Base-by-base conservation (phyloP, 2,113 vertebrate genomes). In the Condylura cristata region DNA sequence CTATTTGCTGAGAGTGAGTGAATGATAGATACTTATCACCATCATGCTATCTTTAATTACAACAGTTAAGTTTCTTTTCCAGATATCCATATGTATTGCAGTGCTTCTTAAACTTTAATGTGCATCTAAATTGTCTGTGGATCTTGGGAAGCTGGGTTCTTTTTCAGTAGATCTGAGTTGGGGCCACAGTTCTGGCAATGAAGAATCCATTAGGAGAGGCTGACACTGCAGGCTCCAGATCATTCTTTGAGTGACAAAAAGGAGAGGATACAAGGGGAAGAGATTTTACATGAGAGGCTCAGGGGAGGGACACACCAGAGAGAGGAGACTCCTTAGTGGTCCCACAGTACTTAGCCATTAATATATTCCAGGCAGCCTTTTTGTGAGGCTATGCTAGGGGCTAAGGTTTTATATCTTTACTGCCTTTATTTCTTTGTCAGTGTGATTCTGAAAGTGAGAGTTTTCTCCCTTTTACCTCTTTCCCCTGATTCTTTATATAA, bases 401-500 rank as follows among this genome's bases (percentile, higher is more conserved):
- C 58, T 44, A 28, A 56, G 58, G 3, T 53, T 93, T 92, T 34
- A 34, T 53, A 34, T 53, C 68, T 94, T 78, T 41, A 75, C 41
- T 41, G 12, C 17, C 37, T 93, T 87, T 87, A 61, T 88, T 86
- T 75, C 68, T 91, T 80, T 80, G 34, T 75, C 51, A 79, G 51
- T 6, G 0, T 41, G 24, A 66, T 58, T 61, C 51, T 84, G 71
- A 26, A 37, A 39, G 41, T 20, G n/a, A 70, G 65, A 41, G 9
- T 78, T 89, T 81, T 44, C 60, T 61, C 71, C 63, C 41, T 6
- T 48, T 91, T 30, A 12, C 14, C 94, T 17, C 26, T 82, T 65
- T 8, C 32, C 87, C 37, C 7, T 90, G 85, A 96, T 65, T 95
- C 70, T 92, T 84, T 71, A 8, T 30, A 28, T 18, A 71, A 93